These are phyloP conservation scores for Buathra laborator DNA, from an alignment of 2,888 invertebrate species.

Conservation along the genomic window DNA sequence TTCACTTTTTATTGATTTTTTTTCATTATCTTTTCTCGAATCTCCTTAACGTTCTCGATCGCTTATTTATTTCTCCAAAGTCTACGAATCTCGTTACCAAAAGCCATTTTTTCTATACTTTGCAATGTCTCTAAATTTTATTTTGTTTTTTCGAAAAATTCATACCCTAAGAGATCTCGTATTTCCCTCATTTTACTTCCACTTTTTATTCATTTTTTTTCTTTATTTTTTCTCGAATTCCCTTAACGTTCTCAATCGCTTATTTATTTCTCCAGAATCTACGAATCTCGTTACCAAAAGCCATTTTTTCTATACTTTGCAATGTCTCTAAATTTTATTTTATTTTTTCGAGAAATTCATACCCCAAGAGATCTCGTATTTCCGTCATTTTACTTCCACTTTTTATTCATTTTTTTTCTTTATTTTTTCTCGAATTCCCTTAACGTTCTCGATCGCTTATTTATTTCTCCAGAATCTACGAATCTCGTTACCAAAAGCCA, in stretches of 20 bases:
- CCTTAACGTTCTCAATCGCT: conserved; percentile 4
- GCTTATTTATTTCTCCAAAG: too few relatives aligned
- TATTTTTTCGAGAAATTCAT: conserved; percentile 33
- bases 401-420: neutral
- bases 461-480: too few relatives aligned
- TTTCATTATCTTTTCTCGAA: neutral
- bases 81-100: neutral
- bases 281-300: neutral
- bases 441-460: conserved; percentile 7
- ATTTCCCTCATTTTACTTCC: conserved; percentile 7
- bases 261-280: too few relatives aligned
- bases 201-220: neutral
- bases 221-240: neutral
- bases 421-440: neutral
- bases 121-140: neutral
- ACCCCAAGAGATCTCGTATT: neutral
- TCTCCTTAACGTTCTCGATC: conserved; percentile 5
- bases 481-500: neutral
- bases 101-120: conserved; percentile 3
- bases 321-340: conserved; percentile 3
- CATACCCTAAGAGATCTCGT: neutral
- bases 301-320: conserved; percentile 12
- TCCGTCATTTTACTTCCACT: conserved; percentile 13
- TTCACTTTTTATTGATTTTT: neutral
- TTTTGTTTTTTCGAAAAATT: conserved; percentile 38